Percentiles rank a stretch among this genome's conserved stretches.
These are phyloP conservation scores for Stomatorhinus walkeri DNA, from an alignment of 2,797 vertebrate species.

Conservation along the genomic window DNA sequence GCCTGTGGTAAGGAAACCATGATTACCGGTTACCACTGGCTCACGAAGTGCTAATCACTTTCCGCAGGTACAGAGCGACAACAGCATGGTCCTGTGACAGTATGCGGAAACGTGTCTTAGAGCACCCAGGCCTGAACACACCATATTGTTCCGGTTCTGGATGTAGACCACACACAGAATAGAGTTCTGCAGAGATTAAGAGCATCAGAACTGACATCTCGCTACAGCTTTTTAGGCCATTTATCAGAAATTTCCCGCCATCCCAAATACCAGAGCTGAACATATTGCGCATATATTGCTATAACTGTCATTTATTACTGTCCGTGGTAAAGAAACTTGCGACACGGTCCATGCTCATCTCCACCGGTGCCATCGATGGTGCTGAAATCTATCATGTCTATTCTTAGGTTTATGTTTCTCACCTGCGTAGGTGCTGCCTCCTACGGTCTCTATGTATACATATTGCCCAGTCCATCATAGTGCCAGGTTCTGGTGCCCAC, in stretches of 20 bases:
- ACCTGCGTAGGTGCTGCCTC: not conserved
- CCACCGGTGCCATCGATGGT: not conserved
- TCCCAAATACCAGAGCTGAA: not conserved
- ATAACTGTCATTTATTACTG: not conserved
- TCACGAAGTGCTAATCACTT: not conserved
- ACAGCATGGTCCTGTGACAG: not conserved
- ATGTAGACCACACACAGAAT: not conserved
- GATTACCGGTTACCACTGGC: not conserved
- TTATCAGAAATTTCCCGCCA: not conserved
- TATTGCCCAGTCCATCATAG: not conserved
- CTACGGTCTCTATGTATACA: not conserved
- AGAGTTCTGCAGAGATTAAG: not conserved
- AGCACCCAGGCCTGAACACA: not conserved
- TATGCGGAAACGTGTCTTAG: not conserved
- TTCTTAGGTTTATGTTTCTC: not conserved
- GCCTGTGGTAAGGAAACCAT: not conserved
- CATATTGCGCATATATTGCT: not conserved
- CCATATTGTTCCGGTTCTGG: not conserved
- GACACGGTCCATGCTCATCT: not conserved
- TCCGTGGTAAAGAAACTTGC: not conserved
- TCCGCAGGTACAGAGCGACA: not conserved
- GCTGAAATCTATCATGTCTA: not conserved
- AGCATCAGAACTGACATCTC: not conserved
- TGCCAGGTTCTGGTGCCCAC: not conserved
- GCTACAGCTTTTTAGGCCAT: not conserved